Percentiles rank a stretch among this genome's conserved stretches.
These are phyloP conservation scores for Botrylloides violaceus DNA, from an alignment of 23 tunicate species.

Conservation along the genomic window DNA sequence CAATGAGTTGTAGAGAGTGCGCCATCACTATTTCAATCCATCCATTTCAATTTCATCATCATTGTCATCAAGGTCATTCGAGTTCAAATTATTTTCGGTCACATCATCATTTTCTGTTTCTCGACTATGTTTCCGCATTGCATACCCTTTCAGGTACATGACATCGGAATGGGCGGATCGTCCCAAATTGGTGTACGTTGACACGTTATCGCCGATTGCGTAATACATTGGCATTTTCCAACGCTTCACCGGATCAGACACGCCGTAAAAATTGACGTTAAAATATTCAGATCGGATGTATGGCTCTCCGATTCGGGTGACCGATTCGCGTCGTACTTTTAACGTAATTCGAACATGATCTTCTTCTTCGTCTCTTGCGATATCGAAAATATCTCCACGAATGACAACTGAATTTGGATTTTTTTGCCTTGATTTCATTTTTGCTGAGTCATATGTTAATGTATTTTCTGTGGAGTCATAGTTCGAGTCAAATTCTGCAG, in stretches of 20 bases:
- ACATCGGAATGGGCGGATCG: neutral
- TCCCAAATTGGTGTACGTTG: neutral
- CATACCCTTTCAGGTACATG: slow-evolving; percentile 1
- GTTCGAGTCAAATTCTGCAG: no score
- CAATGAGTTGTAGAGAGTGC: no score
- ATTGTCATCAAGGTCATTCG: no score
- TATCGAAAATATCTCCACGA: neutral
- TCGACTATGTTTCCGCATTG: neutral
- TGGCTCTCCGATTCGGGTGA: neutral
- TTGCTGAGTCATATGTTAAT: no score
- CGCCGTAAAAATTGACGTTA: neutral
- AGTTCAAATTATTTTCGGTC: no score
- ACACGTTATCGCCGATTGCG: neutral
- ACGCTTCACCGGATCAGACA: neutral
- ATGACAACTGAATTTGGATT: neutral
- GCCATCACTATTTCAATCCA: no score
- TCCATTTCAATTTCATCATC: no score
- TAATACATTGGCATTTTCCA: neutral
- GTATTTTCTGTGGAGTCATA: no score
- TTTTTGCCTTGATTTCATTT: no score
- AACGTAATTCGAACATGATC: neutral
- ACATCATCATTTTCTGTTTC: no score
- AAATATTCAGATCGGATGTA: neutral
- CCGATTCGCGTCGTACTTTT: neutral
- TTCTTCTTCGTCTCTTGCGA: neutral